Conservation (phyloP, 2,113 vertebrate species). For the Catharus bicknelli region DNA sequence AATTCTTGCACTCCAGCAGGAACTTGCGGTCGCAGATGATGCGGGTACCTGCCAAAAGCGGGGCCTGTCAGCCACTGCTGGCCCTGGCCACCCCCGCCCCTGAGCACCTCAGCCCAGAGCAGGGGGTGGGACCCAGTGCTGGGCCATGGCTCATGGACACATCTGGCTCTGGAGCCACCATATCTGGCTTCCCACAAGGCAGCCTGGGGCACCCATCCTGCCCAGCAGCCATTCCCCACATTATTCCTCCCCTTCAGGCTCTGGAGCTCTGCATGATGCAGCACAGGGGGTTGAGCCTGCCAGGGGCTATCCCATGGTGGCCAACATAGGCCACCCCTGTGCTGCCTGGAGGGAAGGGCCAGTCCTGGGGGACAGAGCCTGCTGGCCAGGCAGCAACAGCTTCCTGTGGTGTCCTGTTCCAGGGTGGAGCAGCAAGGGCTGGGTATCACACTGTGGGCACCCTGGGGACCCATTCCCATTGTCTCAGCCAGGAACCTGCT, state of each 20-base stretch:
- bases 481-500: background rate
- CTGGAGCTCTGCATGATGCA: background rate
- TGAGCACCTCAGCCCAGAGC: background rate
- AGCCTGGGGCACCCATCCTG: background rate
- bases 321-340: background rate
- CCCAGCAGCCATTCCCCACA: background rate
- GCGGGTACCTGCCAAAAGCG: constrained; percentile 80
- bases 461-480: rapidly evolving
- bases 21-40: constrained; percentile 95
- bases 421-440: background rate
- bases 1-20: constrained; percentile 92
- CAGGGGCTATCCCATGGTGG: rapidly evolving
- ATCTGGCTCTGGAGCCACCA: background rate
- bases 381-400: background rate
- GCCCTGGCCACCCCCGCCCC: background rate
- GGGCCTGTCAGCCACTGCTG: background rate
- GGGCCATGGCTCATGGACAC: rapidly evolving
- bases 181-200: background rate
- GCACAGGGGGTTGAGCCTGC: rapidly evolving
- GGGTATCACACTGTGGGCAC: rapidly evolving
- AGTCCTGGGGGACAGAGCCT: background rate
- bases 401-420: rapidly evolving
- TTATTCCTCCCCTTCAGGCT: background rate
- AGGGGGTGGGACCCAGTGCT: background rate
- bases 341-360: background rate